Evolutionary conservation across 92 coral and sea anemone genomes (phyloP), one percentile per base, ranked within the genome.

Genomic region (Metridium senile): DNA sequence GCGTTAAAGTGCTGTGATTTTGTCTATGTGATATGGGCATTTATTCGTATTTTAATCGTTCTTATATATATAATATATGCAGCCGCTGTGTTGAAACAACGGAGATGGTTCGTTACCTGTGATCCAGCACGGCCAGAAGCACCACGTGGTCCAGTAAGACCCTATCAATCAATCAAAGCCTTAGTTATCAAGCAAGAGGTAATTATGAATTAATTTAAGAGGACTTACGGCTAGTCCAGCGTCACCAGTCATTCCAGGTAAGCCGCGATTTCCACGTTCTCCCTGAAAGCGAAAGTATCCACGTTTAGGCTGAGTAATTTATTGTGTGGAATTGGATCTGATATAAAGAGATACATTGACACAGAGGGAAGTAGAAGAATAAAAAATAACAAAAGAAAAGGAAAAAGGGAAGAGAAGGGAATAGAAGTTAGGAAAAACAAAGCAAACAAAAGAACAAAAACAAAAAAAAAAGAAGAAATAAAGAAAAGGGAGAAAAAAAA

Each of bases 91-190:
- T n/a, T n/a, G n/a, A n/a, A n/a, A n/a, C n/a, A n/a, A n/a, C n/a
- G n/a, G 61, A 54, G 6, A 63, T 6, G 4, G 33, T 1, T 26
- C 2, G n/a, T 63, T 58, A 73, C 78, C 78, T 73, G 78, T 31
- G 78, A 31, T 73, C 89, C 89, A 58, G 39, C 74, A 33, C 66
- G 78, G 25, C 89, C 89, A 67, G 82, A 43, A 3, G 22, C 49
- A 22, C 89, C 89, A 26, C 81, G 74, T 69, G 59, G 33, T 58
- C 89, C 89, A 27, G 74, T 35, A 33, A 67, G 64, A 20, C 89
- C 89, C 89, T 85, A 35, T 23, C 22, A 58, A 54, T 67, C 23
- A 58, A 73, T 26, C 56, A 73, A 21, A 33, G 54, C 17, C 1
- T 22, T 22, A 21, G 26, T 2, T 19, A 51, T 23, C 25, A 51